Percentiles rank a stretch among this genome's conserved stretches.
These are phyloP conservation scores for Zapornia atra DNA, from an alignment of 2,113 vertebrate species.

Conservation along the genomic window DNA sequence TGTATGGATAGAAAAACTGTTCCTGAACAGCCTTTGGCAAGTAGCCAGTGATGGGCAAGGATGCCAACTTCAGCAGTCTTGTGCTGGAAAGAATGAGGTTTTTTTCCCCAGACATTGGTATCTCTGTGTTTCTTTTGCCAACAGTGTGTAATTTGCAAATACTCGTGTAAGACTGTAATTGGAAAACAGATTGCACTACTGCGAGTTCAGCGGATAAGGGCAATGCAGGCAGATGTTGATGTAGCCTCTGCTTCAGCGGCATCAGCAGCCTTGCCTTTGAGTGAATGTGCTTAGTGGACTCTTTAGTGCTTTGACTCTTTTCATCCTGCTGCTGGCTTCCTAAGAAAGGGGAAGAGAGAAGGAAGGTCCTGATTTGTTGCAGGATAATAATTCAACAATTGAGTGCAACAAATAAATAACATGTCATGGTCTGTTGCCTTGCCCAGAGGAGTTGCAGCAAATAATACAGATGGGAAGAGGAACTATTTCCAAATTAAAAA, in stretches of 20 bases:
- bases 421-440: background rate
- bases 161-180: background rate
- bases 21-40: background rate
- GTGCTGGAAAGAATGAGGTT: background rate
- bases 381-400: background rate
- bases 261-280: background rate
- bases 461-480: background rate
- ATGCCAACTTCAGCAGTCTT: background rate
- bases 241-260: background rate
- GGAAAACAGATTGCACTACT: accelerated
- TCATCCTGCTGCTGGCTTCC: background rate
- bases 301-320: background rate
- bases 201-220: background rate
- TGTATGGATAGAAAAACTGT: background rate
- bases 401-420: background rate
- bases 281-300: accelerated
- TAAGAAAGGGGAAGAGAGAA: background rate
- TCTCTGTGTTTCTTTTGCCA: background rate
- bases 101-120: background rate
- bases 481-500: background rate
- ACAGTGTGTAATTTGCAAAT: background rate
- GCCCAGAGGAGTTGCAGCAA: background rate
- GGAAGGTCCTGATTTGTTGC: background rate
- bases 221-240: background rate
- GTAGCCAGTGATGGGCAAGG: background rate